Percentiles rank a stretch among this genome's conserved stretches.
These are phyloP conservation scores for Bergia puertoricense DNA, from an alignment of 92 coral and sea anemone genomes.

Conservation along the genomic window DNA sequence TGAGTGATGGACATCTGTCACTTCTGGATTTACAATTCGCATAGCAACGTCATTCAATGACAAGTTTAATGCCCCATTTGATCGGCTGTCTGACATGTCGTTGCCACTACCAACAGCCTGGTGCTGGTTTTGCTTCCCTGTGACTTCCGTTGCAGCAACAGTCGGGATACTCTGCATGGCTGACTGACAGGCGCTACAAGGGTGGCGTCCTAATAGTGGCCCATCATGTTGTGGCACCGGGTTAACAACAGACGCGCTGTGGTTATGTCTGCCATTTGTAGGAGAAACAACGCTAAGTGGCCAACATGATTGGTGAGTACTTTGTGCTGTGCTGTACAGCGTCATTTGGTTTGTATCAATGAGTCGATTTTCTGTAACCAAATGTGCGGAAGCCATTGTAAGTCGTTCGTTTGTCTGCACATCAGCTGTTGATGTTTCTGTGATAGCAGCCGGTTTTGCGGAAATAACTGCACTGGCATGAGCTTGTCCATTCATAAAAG, in stretches of 20 bases:
- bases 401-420: not conserved
- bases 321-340: not conserved
- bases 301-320: slow-evolving; percentile 12
- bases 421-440: not conserved
- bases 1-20: not conserved
- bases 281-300: not conserved
- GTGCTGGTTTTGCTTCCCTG: not conserved
- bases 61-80: not conserved
- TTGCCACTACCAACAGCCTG: not conserved
- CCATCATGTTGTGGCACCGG: not conserved
- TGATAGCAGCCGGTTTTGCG: not conserved
- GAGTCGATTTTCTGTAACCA: not conserved
- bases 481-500: not conserved
- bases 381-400: not conserved
- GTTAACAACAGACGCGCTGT: not conserved
- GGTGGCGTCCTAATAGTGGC: not conserved
- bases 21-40: not conserved
- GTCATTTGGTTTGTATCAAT: not conserved
- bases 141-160: not conserved
- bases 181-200: not conserved
- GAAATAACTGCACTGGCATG: not conserved
- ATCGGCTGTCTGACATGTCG: not conserved
- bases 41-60: slow-evolving; percentile 18
- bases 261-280: not conserved
- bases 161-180: not conserved